phyloP scores from a whole-genome alignment of 2,113 vertebrate species.

The Myiagra hebetior region DNA sequence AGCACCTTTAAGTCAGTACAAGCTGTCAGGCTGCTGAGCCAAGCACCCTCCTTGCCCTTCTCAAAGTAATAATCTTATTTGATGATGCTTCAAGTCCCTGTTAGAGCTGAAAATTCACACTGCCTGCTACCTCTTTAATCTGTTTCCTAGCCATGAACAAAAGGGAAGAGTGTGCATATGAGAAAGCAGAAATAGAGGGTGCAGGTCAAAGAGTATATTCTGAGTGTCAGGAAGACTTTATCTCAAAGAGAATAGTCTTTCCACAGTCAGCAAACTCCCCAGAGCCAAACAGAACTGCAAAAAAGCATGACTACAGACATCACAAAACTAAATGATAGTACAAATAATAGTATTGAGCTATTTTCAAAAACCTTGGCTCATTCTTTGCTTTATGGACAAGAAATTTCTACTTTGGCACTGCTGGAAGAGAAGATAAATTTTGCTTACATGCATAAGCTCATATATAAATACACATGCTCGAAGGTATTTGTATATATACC shows the following conservation, averaged over 20 bases:
- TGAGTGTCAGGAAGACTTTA: constrained; percentile 24
- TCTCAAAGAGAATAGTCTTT: constrained; percentile 23
- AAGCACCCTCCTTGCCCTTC: neutral
- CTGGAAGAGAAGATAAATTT: neutral
- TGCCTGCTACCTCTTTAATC: constrained; percentile 23
- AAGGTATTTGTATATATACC: neutral
- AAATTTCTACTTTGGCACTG: neutral
- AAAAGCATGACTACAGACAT: neutral
- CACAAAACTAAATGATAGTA: neutral
- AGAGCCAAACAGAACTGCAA: neutral
- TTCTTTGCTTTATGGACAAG: neutral
- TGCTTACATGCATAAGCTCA: neutral
- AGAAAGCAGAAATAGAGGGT: constrained; percentile 33
- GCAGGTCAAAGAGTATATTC: constrained; percentile 25
- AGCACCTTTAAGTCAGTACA: neutral
- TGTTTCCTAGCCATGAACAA: constrained; percentile 3
- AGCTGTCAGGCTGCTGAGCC: neutral
- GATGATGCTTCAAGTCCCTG: neutral
- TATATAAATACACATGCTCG: neutral
- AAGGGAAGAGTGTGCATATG: constrained; percentile 6
- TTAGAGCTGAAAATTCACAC: neutral
- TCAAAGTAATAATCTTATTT: constrained; percentile 9
- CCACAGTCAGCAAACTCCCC: constrained; percentile 6
- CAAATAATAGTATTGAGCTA: neutral
- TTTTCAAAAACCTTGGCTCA: neutral